These are phyloP conservation scores for Cyclophora albipunctata DNA, from an alignment of 2,888 invertebrate genomes.

Conservation along the genomic window DNA sequence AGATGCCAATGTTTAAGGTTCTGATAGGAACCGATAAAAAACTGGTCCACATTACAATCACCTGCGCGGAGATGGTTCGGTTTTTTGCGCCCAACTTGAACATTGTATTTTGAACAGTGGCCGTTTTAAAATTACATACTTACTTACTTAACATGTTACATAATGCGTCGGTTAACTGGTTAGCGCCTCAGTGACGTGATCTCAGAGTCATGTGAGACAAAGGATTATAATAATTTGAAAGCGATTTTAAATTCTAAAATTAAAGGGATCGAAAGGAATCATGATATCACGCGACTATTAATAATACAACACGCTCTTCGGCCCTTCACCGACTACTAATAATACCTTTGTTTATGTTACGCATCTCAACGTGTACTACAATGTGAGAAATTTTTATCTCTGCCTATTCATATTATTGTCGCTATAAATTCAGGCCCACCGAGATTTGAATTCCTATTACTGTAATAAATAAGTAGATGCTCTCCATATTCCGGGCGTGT, in stretches of 20 bases:
- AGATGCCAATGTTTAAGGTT: constrained; percentile 24
- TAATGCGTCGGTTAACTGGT: no score
- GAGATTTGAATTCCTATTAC: constrained; percentile 15
- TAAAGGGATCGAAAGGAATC: constrained; percentile 45
- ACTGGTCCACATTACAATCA: constrained; percentile 18
- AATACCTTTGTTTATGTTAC: constrained; percentile 55
- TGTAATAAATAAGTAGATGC: constrained; percentile 6
- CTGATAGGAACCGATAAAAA: constrained; percentile 18
- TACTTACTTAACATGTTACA: no score
- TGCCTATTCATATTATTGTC: constrained; percentile 27
- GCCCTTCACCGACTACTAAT: constrained; percentile 47
- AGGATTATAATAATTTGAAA: constrained; percentile 11
- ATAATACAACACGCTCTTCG: constrained; percentile 36
- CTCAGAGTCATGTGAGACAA: no score
- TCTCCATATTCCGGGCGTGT: not conserved
- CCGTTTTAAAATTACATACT: no score
- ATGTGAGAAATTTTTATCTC: constrained; percentile 27
- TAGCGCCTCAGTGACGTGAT: no score
- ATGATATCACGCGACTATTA: constrained; percentile 50
- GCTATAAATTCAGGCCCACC: constrained; percentile 21
- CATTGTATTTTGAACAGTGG: not conserved
- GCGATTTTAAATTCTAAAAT: constrained; percentile 42
- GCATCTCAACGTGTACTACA: constrained; percentile 28
- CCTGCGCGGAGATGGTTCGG: constrained; percentile 13
- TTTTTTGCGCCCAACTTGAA: constrained; percentile 14